These are phyloP conservation scores for Ictalurus punctatus DNA, from an alignment of 2,113 vertebrate species.

Conservation along the genomic window DNA sequence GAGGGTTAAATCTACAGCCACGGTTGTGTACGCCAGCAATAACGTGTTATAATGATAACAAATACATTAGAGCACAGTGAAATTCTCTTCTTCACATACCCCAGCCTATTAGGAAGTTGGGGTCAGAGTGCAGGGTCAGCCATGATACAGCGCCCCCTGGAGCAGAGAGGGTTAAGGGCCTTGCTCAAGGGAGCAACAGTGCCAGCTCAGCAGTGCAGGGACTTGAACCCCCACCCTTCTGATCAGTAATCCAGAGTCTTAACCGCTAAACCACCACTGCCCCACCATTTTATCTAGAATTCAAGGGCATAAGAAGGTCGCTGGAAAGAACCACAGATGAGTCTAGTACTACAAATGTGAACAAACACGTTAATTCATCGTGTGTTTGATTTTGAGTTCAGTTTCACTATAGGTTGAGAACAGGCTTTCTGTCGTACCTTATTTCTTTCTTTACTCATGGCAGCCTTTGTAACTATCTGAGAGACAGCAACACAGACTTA, in stretches of 20 bases:
- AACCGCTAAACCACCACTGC: no score
- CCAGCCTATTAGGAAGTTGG: no score
- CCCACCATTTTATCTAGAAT: not conserved
- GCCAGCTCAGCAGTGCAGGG: no score
- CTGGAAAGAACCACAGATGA: not conserved
- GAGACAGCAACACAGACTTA: constrained; percentile 80
- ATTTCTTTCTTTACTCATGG: constrained; percentile 30
- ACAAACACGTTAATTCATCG: not conserved
- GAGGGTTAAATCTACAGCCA: not conserved
- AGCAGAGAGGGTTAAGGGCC: no score
- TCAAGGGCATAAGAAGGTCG: not conserved
- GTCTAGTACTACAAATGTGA: not conserved
- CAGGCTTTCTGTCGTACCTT: not conserved
- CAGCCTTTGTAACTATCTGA: constrained; percentile 77
- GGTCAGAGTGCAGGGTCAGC: no score
- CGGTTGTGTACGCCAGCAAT: no score
- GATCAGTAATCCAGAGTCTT: no score
- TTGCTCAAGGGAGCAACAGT: no score
- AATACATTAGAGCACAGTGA: no score
- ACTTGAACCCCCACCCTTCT: no score
- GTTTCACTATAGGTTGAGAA: not conserved
- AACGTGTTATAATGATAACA: not conserved
- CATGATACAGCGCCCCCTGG: no score
- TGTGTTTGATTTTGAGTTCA: not conserved
- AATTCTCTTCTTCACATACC: no score